Base-by-base conservation (phyloP, 2,113 vertebrate genomes). In the Heterochromis multidens region DNA sequence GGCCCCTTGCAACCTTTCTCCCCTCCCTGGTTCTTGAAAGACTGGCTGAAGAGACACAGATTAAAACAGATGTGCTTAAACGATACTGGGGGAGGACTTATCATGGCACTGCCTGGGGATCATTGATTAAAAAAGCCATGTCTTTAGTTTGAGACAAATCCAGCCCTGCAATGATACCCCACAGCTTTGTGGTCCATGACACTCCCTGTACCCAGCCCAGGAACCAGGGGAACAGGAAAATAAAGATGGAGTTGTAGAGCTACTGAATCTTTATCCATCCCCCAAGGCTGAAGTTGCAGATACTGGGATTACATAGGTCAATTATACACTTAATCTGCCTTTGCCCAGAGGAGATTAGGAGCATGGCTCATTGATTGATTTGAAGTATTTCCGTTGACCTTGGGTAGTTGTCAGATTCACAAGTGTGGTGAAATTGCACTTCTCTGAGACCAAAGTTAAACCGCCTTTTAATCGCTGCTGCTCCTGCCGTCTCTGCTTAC, bases 291-390 rank as follows among this genome's bases (percentile, higher is more conserved):
- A 92, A 95, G 95, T 95, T 96, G 95, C 94, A 96, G 97, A 98
- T 97, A 97, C 91, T 79, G 93, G 97, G 98, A 99, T 99, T 99
- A 99, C 97, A 96, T 94, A 96, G 97, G 97, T 99, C 98, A 99
- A 98, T 99, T 99, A 99, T 99, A 97, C 96, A 96, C 97, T 98
- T 99, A 99, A 99, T 99, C 99, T 99, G 97, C 96, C 96, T 97
- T 95, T 95, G 96, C 90, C 74, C 43, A 4, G 56, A 80, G 95
- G 90, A 96, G 97, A 98, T 99, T 98, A 97, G 94, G 93, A 91
- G 85, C 17, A 57, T 35, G 29, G 93, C 96, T 96, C 97, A 97
- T 96, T 97, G 98, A 99, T 98, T 98, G 97, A 97, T 97, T 98
- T 97, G 78, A 94, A 89, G 95, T 96, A 96, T 98, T 98, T 98